Evolutionary conservation across 2,797 vertebrate genomes (phyloP).

Genomic region (Sparidentex hasta): DNA sequence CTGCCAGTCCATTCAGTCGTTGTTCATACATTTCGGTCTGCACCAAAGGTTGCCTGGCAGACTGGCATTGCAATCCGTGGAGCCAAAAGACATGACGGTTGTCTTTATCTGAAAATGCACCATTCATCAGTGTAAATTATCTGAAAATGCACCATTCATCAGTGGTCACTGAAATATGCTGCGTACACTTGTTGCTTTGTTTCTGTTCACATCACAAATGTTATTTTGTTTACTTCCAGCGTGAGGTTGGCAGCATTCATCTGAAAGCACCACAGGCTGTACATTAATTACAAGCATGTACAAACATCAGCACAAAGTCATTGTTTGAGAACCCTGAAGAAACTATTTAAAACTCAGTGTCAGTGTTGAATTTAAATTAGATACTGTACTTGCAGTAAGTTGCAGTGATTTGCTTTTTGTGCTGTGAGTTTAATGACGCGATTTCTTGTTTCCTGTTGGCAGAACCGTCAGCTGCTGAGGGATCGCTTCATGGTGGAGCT

Average conservation of each 20-base stretch:
- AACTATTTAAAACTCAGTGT: not conserved
- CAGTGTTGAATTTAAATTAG: not conserved
- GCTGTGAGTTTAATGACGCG: not conserved
- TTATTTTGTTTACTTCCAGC: constrained; percentile 12
- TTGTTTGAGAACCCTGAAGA: not conserved
- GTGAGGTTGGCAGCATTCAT: not conserved
- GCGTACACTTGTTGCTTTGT: not conserved
- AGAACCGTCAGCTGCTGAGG: constrained; percentile 95
- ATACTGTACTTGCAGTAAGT: not conserved
- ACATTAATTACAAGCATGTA: constrained; percentile 8
- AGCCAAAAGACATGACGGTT: not conserved
- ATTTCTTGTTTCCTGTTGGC: constrained; percentile 29
- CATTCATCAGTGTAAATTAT: not conserved
- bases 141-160: not conserved
- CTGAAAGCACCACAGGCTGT: constrained; percentile 2
- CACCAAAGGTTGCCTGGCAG: not conserved
- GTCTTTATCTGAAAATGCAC: not conserved
- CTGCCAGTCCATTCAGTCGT: not conserved
- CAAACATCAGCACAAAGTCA: constrained; percentile 18
- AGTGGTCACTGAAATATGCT: not conserved
- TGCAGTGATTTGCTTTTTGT: not conserved
- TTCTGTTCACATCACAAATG: constrained; percentile 19
- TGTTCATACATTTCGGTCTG: not conserved
- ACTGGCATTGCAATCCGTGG: not conserved
- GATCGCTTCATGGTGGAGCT: constrained; percentile 98